These are phyloP conservation scores for Dascyllus trimaculatus DNA, from an alignment of 2,113 vertebrate species.

Conservation along the genomic window DNA sequence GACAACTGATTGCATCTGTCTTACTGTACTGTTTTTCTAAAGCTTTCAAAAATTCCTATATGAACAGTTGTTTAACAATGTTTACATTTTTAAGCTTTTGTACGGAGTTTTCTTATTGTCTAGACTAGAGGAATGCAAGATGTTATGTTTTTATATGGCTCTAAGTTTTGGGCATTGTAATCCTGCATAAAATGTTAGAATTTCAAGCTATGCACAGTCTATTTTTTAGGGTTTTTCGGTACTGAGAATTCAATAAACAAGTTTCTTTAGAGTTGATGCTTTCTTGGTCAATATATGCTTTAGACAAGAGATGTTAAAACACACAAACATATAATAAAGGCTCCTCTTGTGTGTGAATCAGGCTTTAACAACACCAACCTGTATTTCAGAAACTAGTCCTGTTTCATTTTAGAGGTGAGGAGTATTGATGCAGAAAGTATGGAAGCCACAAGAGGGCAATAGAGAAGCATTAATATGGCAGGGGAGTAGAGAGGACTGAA, in stretches of 20 bases:
- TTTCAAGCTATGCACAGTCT: background rate
- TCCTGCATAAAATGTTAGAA: conserved; percentile 28
- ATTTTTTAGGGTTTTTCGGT: conserved; percentile 12
- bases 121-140: conserved; percentile 48
- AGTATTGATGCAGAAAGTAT: background rate
- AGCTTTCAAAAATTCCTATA: background rate
- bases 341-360: too few relatives aligned
- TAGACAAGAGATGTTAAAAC: background rate
- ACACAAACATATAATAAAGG: background rate
- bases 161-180: conserved; percentile 30
- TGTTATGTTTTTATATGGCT: conserved; percentile 65
- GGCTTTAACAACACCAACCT: background rate
- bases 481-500: background rate
- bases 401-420: background rate
- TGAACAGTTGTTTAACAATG: conserved; percentile 33
- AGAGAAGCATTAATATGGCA: conserved; percentile 31
- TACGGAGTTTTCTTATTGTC: conserved; percentile 51
- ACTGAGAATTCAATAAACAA: conserved; percentile 58
- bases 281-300: background rate
- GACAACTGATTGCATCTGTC: conserved; percentile 19
- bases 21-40: conserved; percentile 40
- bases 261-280: conserved; percentile 6
- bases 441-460: conserved; percentile 55
- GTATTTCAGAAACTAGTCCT: background rate
- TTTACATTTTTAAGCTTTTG: conserved; percentile 67